Conservation (phyloP, 1,140 invertebrate genomes). For the Oscheius sp. region DNA sequence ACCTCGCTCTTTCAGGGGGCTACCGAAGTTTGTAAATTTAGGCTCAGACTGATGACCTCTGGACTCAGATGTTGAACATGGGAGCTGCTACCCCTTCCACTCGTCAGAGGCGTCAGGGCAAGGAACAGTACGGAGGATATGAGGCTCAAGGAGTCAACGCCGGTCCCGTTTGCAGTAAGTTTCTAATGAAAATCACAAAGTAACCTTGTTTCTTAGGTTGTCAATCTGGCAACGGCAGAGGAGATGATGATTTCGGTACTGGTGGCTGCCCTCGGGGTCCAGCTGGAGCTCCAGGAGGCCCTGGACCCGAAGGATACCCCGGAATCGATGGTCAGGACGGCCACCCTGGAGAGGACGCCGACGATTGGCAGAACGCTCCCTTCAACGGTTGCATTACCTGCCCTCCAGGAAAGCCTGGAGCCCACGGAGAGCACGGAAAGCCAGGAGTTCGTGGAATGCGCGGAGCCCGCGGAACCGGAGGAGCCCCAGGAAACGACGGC, state of each 20-base stretch:
- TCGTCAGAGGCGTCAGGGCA: constrained; percentile 51
- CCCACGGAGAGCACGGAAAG: constrained; percentile 31
- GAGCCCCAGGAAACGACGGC: constrained; percentile 27
- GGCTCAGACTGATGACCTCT: constrained; percentile 53
- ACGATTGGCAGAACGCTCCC: constrained; percentile 46
- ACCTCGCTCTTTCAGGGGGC: background rate
- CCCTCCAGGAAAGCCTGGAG: constrained; percentile 38
- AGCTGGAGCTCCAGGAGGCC: constrained; percentile 22
- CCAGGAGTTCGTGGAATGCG: constrained; percentile 51
- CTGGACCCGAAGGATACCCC: constrained; percentile 20
- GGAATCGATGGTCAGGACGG: constrained; percentile 33
- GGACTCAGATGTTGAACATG: constrained; percentile 52
- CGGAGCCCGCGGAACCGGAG: constrained; percentile 35
- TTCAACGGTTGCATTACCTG: constrained; percentile 48
- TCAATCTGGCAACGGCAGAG: constrained; percentile 27
- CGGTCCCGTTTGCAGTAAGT: constrained; percentile 16
- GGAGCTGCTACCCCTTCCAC: constrained; percentile 55
- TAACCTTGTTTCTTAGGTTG: background rate
- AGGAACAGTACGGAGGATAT: constrained; percentile 50
- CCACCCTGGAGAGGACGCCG: constrained; percentile 42
- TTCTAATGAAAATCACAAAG: background rate
- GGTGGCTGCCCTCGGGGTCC: constrained; percentile 36
- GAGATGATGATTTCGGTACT: constrained; percentile 25
- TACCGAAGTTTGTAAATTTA: constrained; percentile 14
- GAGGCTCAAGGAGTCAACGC: constrained; percentile 35